Evolutionary conservation across 2,888 invertebrate species (phyloP).

Genomic region (Lucinisca nassula): DNA sequence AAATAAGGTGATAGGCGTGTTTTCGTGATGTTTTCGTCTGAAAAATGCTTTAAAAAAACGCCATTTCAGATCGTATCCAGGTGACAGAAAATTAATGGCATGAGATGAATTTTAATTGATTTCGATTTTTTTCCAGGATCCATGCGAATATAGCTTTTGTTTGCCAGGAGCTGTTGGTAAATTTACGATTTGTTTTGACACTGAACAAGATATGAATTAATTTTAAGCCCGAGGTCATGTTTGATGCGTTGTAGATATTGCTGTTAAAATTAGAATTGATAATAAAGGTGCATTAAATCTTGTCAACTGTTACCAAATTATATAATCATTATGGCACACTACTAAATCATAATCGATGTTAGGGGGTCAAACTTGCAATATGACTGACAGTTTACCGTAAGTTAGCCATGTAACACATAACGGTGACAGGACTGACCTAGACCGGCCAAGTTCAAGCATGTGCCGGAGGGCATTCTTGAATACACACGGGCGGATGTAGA

Average conservation of each 20-base stretch:
- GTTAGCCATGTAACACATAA: not conserved
- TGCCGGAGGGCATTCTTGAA: no score
- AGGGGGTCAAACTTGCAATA: not conserved
- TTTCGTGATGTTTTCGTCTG: no score
- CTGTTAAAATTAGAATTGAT: not conserved
- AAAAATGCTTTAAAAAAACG: no score
- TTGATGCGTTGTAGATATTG: not conserved
- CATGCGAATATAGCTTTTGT: no score
- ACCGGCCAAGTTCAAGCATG: not conserved
- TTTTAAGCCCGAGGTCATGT: not conserved
- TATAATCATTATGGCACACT: not conserved
- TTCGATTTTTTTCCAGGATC: no score
- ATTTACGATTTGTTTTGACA: not conserved
- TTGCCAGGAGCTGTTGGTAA: no score
- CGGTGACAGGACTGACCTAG: slow-evolving; percentile 6
- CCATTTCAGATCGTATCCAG: no score
- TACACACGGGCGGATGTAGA: no score
- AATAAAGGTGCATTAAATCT: slow-evolving; percentile 1
- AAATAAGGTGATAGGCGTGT: no score
- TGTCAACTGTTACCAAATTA: not conserved
- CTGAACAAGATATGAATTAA: not conserved
- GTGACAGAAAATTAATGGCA: no score
- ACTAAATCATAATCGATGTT: not conserved
- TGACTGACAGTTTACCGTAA: not conserved
- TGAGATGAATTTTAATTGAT: no score